phyloP scores from a whole-genome alignment of 2,113 vertebrate species.

The Porphyrio hochstetteri region DNA sequence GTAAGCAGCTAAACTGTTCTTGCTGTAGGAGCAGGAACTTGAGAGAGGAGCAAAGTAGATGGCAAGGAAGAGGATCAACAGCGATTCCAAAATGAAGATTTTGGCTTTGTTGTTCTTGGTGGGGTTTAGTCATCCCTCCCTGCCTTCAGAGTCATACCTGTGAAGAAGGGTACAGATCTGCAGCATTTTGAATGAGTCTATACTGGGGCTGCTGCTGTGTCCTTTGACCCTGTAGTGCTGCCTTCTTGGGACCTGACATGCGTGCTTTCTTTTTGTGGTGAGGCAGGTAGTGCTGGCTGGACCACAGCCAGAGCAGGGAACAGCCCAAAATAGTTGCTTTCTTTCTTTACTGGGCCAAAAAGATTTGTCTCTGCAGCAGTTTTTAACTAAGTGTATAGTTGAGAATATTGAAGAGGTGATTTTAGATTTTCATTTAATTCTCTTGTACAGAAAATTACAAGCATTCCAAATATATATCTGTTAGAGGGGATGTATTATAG shows the following conservation, averaged over 20 bases:
- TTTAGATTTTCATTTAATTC: not conserved
- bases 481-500: not conserved
- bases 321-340: not conserved
- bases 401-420: not conserved
- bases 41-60: not conserved
- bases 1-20: not conserved
- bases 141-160: not conserved
- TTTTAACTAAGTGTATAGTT: not conserved
- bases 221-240: not conserved
- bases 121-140: too few relatives aligned
- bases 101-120: not conserved
- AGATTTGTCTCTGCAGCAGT: not conserved
- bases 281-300: not conserved
- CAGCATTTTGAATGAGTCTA: not conserved
- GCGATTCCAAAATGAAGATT: not conserved
- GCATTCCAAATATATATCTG: not conserved
- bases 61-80: not conserved
- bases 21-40: not conserved
- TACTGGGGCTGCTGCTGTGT: not conserved
- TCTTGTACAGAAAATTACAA: not conserved
- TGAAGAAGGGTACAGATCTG: not conserved
- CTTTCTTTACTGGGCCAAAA: not conserved
- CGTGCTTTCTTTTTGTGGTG: not conserved
- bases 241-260: not conserved
- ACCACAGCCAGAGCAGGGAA: not conserved